Percentiles rank a stretch among this genome's conserved stretches.
Conservation (phyloP, 2,888 invertebrate species). For the Xestia ashworthii region DNA sequence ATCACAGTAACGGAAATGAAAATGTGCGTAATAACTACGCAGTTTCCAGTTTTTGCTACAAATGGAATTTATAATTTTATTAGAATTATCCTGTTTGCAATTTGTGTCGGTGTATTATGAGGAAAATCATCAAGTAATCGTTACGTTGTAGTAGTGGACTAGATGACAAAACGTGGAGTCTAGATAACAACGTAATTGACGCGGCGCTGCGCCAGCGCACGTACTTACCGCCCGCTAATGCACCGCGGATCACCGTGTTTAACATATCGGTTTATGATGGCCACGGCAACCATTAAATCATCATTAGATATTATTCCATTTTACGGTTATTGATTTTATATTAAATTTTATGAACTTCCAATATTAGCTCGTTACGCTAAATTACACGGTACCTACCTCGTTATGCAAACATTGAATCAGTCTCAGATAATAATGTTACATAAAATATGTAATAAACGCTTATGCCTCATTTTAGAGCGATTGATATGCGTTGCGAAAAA, state of each 20-base stretch:
- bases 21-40: slow-evolving; percentile 41
- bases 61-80: slow-evolving; percentile 41
- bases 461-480: slow-evolving; percentile 52
- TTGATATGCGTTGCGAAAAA: slow-evolving; percentile 60
- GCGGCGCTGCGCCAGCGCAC: slow-evolving; percentile 47
- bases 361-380: slow-evolving; percentile 51
- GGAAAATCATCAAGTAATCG: slow-evolving; percentile 58
- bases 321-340: slow-evolving; percentile 72
- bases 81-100: slow-evolving; percentile 51
- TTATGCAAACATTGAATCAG: slow-evolving; percentile 65
- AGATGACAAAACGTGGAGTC: slow-evolving; percentile 58
- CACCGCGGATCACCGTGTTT: slow-evolving; percentile 63
- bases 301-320: slow-evolving; percentile 72
- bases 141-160: slow-evolving; percentile 41
- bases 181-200: slow-evolving; percentile 66
- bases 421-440: slow-evolving; percentile 59
- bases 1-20: slow-evolving; percentile 36
- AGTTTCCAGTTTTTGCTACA: slow-evolving; percentile 30
- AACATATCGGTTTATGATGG: slow-evolving; percentile 74
- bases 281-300: slow-evolving; percentile 73
- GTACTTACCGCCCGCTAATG: slow-evolving; percentile 57
- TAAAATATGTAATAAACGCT: slow-evolving; percentile 56
- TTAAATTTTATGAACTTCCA: slow-evolving; percentile 66
- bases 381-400: slow-evolving; percentile 55
- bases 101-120: slow-evolving; percentile 42